phyloP scores from a whole-genome alignment of 30 jellyfish, hydroid and myxozoan genomes.

The Mastigias papua region DNA sequence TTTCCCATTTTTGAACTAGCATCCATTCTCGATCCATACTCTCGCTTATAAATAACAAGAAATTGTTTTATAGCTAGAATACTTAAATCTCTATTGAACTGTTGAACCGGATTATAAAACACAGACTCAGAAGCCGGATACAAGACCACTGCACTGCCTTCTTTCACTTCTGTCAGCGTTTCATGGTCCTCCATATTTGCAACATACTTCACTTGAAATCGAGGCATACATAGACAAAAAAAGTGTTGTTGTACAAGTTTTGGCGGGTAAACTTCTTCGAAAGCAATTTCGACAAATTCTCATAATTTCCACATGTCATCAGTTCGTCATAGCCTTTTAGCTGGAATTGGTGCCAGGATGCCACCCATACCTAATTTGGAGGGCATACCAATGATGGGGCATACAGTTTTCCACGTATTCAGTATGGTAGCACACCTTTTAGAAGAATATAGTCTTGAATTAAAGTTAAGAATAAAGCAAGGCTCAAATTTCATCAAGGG shows the following conservation, averaged over 20 bases:
- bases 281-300: neutral
- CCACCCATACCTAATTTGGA: too few relatives aligned
- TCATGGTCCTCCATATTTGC: neutral
- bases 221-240: neutral
- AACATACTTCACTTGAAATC: neutral
- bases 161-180: conserved; percentile 62
- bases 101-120: conserved; percentile 94
- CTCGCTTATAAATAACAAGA: conserved; percentile 5
- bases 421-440: too few relatives aligned
- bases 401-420: too few relatives aligned
- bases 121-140: conserved; percentile 79
- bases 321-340: too few relatives aligned
- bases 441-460: too few relatives aligned
- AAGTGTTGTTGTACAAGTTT: neutral
- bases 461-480: too few relatives aligned
- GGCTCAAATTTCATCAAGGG: too few relatives aligned
- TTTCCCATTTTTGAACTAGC: neutral
- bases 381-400: too few relatives aligned
- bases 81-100: conserved; percentile 91
- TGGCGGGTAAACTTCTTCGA: too few relatives aligned
- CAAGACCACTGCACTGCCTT: conserved; percentile 87
- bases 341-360: too few relatives aligned
- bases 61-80: conserved; percentile 79
- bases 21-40: neutral
- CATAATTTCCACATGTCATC: too few relatives aligned